These are phyloP conservation scores for Ovibos moschatus DNA, from an alignment of 2,113 vertebrate species.

Conservation along the genomic window DNA sequence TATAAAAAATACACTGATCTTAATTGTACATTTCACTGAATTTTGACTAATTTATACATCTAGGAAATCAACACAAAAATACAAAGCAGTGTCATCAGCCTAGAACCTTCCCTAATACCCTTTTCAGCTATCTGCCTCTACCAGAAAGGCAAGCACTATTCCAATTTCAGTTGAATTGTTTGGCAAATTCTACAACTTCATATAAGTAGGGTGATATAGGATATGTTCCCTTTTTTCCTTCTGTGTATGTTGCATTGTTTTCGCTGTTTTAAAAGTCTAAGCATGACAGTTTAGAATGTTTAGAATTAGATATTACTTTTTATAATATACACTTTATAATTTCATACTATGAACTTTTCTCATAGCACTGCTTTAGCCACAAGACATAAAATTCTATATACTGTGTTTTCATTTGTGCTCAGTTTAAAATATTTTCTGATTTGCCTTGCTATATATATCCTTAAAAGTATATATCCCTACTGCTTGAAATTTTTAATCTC, in stretches of 20 bases:
- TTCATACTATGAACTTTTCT: not conserved
- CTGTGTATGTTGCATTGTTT: not conserved
- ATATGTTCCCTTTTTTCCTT: not conserved
- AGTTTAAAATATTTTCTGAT: not conserved
- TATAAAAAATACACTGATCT: not conserved
- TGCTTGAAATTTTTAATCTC: not conserved
- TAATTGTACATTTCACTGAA: not conserved
- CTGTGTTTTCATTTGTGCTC: not conserved
- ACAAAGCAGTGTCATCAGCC: not conserved
- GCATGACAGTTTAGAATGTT: not conserved
- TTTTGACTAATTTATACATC: not conserved
- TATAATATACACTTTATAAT: not conserved
- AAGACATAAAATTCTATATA: not conserved
- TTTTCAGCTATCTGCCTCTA: not conserved
- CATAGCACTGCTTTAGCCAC: not conserved
- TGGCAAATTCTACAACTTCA: not conserved
- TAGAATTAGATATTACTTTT: not conserved
- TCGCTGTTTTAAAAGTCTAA: not conserved
- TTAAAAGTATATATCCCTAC: not conserved
- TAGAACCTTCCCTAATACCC: not conserved
- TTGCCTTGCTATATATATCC: not conserved
- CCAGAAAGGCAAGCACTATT: not conserved
- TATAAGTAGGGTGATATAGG: not conserved
- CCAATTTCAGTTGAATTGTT: not conserved
- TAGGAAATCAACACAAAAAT: not conserved